These are phyloP conservation scores for Pachyrhynchus sulphureomaculatus DNA, from an alignment of 1,140 invertebrate species.

Conservation along the genomic window DNA sequence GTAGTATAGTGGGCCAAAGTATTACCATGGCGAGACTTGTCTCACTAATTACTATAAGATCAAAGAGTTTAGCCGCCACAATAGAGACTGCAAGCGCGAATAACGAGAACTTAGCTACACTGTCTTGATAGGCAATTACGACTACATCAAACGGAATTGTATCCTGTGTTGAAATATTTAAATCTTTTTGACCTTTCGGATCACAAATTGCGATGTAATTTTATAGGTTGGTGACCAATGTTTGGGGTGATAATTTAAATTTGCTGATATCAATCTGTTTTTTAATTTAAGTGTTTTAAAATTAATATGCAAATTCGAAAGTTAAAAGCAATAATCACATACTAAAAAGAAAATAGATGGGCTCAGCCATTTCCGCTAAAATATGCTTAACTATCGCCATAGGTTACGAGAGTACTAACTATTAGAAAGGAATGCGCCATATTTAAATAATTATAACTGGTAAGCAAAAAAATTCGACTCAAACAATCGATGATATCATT, in stretches of 20 bases:
- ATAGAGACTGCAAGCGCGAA: slow-evolving; percentile 23
- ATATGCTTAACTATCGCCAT: no score
- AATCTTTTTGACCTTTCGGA: neutral
- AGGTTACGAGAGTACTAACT: no score
- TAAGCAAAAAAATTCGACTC: no score
- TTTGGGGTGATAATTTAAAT: neutral
- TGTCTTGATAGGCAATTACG: neutral
- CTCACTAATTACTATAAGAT: slow-evolving; percentile 39
- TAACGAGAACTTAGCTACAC: slow-evolving; percentile 19
- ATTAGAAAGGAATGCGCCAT: no score
- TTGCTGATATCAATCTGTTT: no score
- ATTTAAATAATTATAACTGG: no score
- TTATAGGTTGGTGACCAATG: neutral
- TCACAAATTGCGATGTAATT: neutral
- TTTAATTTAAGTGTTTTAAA: no score
- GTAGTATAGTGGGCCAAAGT: slow-evolving; percentile 8
- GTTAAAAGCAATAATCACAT: no score
- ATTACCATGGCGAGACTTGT: slow-evolving; percentile 37
- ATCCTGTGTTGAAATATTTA: slow-evolving; percentile 6
- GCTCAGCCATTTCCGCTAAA: no score
- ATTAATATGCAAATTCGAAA: no score
- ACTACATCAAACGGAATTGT: slow-evolving; percentile 17
- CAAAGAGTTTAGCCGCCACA: slow-evolving; percentile 32
- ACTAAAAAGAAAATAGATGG: no score
- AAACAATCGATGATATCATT: no score